Percentiles rank a stretch among this genome's conserved stretches.
These are phyloP conservation scores for Hirtodrosophila alboralis DNA, from an alignment of 2,888 invertebrate species.

Conservation along the genomic window DNA sequence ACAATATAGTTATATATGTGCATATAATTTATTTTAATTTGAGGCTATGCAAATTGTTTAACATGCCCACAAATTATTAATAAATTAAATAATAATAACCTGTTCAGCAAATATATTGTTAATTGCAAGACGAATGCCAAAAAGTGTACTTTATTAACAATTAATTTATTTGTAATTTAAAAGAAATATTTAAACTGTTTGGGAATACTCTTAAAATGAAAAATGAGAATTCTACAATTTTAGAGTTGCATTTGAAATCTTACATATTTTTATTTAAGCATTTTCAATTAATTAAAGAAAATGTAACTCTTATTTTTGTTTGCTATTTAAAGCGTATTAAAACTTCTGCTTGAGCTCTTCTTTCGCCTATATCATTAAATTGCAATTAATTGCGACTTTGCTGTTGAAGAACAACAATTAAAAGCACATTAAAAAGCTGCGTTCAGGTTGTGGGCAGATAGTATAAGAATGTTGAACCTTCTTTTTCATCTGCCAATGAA, in stretches of 20 bases:
- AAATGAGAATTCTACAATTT: too few relatives aligned
- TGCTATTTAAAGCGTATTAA: too few relatives aligned
- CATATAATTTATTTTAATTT: constrained; percentile 11
- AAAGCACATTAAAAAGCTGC: constrained; percentile 56
- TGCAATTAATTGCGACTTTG: constrained; percentile 53
- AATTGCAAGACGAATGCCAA: constrained; percentile 23
- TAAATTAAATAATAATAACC: constrained; percentile 2
- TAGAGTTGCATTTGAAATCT: too few relatives aligned
- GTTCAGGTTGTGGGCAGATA: neutral
- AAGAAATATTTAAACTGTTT: too few relatives aligned
- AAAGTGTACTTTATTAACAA: constrained; percentile 47
- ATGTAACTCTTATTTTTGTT: too few relatives aligned
- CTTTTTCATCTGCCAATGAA: constrained; percentile 22
- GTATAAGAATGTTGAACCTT: constrained; percentile 25
- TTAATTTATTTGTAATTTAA: constrained; percentile 30
- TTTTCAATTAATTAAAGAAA: too few relatives aligned
- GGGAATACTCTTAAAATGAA: too few relatives aligned
- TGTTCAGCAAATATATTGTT: neutral
- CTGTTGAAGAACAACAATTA: constrained; percentile 38
- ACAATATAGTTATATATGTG: constrained; percentile 1
- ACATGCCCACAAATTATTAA: constrained; percentile 18
- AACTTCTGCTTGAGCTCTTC: too few relatives aligned
- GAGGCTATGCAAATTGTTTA: constrained; percentile 29
- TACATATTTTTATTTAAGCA: too few relatives aligned
- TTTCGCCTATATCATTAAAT: constrained; percentile 53